Evolutionary conservation across 2,888 invertebrate genomes (phyloP), one percentile per base, ranked within the genome.

Genomic region (Abscondita cerata): DNA sequence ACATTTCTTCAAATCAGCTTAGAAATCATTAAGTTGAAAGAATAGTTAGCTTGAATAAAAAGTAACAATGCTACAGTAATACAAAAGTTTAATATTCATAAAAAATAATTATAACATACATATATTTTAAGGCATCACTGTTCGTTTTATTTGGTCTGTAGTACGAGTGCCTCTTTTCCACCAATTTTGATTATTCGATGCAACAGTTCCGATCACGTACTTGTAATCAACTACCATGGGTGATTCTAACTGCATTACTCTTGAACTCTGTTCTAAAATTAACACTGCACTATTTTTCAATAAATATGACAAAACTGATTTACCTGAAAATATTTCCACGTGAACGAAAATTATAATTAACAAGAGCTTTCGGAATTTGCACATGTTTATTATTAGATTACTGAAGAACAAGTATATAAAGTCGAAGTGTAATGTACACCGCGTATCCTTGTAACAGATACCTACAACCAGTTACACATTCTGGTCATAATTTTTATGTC

Each of bases 81-180:
- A n/a, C n/a, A n/a, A n/a, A n/a, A n/a, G n/a, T n/a, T n/a, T n/a
- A n/a, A n/a, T n/a, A n/a, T n/a, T n/a, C n/a, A n/a, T n/a, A n/a
- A n/a, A n/a, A n/a, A n/a, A n/a, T n/a, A n/a, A n/a, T n/a, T n/a
- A n/a, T n/a, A n/a, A n/a, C n/a, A n/a, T n/a, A n/a, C n/a, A n/a
- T n/a, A n/a, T n/a, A n/a, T n/a, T n/a, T n/a, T n/a, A n/a, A n/a
- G n/a, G n/a, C n/a, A n/a, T n/a, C n/a, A n/a, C n/a, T n/a, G n/a
- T n/a, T n/a, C n/a, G n/a, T n/a, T n/a, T n/a, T n/a, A n/a, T n/a
- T n/a, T n/a, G n/a, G n/a, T n/a, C n/a, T n/a, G n/a, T n/a, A n/a
- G n/a, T n/a, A n/a, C 18, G 44, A 1, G 51, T 51, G 9, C 51
- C 51, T 16, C 51, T 31, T 51, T 51, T 51, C 51, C 51, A 51